phyloP scores from a whole-genome alignment of 2,113 vertebrate species.

The Phrynosoma platyrhinos region DNA sequence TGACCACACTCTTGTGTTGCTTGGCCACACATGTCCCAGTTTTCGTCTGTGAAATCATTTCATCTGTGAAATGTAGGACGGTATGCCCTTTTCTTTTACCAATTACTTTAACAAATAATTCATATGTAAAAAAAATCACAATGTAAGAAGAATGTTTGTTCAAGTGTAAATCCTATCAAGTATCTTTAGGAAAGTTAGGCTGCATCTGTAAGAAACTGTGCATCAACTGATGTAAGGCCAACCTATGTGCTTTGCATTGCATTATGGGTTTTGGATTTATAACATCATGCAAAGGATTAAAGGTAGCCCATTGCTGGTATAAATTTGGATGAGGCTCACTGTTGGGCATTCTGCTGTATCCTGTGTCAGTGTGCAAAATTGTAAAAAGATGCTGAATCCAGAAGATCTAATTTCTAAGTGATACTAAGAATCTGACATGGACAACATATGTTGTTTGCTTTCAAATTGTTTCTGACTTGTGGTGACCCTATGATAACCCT shows the following conservation, averaged over 20 bases:
- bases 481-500: too few species aligned
- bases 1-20: too few species aligned
- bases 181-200: neutral
- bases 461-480: too few species aligned
- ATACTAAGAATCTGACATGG: constrained; percentile 28
- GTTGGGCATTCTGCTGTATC: neutral
- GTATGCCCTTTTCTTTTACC: neutral
- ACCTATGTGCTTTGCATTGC: neutral
- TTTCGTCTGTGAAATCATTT: too few species aligned
- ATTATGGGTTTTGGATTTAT: neutral
- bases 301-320: neutral
- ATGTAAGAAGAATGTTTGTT: neutral
- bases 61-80: too few species aligned
- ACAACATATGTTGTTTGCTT: neutral
- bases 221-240: neutral
- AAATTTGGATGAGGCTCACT: neutral
- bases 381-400: constrained; percentile 46
- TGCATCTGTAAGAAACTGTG: neutral
- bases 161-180: too few species aligned
- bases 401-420: constrained; percentile 19
- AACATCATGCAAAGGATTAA: too few species aligned
- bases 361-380: neutral
- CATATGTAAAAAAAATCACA: neutral
- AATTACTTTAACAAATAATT: neutral
- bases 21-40: too few species aligned